Evolutionary conservation across 2,797 vertebrate genomes (phyloP).

Genomic region (Smutsia temminckii): DNA sequence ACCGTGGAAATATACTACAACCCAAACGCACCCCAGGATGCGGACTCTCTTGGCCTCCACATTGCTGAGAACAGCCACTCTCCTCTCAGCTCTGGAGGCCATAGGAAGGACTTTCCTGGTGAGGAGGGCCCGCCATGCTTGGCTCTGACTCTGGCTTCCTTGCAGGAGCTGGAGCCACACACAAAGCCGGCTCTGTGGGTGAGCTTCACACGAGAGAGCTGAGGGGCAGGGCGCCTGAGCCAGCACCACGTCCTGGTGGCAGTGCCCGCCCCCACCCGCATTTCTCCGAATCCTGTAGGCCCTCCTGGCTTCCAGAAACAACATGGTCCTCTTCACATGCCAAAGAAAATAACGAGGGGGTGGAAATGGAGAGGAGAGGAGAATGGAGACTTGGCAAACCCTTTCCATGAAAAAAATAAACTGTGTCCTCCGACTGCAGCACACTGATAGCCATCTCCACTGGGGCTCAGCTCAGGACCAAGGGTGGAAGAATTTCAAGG

Average conservation of each 20-base stretch:
- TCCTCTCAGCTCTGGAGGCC: not conserved
- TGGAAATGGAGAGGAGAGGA: not conserved
- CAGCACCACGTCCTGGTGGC: constrained; percentile 38
- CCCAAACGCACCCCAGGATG: not conserved
- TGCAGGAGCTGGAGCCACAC: not conserved
- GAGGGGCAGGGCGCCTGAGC: not conserved
- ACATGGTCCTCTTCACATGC: constrained; percentile 31
- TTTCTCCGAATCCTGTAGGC: not conserved
- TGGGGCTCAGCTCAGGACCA: not conserved
- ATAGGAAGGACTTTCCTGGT: not conserved
- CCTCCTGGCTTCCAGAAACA: constrained; percentile 66
- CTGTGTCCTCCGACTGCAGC: not conserved
- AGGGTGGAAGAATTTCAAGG: constrained; percentile 59
- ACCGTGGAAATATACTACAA: not conserved
- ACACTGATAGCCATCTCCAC: constrained; percentile 37
- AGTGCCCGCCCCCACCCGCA: not conserved
- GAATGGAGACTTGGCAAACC: not conserved
- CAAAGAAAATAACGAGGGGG: constrained; percentile 66
- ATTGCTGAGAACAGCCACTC: not conserved
- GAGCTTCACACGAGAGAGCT: not conserved
- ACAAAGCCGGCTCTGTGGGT: constrained; percentile 52
- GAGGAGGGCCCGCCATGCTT: not conserved
- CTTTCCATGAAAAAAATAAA: constrained; percentile 17
- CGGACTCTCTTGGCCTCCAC: not conserved
- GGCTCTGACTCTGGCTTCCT: not conserved